A percentile compares a stretch with the other conserved stretches of the same genome.
Evolutionary conservation across 1,140 invertebrate genomes (phyloP).

Genomic region (Mylabris phalerata): DNA sequence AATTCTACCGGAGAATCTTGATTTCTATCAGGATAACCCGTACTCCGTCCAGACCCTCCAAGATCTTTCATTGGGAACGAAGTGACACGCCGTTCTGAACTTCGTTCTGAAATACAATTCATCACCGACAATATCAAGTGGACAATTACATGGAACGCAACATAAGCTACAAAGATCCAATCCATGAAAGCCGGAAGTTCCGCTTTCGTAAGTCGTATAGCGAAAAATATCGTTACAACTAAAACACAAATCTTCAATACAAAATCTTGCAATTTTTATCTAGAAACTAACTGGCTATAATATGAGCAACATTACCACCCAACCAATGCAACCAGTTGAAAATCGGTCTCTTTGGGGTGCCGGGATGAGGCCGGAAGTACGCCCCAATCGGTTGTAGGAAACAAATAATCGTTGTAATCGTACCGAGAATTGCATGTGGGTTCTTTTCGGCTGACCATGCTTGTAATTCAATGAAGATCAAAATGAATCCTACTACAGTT

Average conservation of each 20-base stretch:
- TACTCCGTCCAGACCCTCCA: slow-evolving; percentile 52
- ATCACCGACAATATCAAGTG: slow-evolving; percentile 86
- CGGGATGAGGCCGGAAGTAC: slow-evolving; percentile 78
- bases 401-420: slow-evolving; percentile 68
- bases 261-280: background rate
- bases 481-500: slow-evolving; percentile 67
- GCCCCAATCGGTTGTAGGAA: slow-evolving; percentile 84
- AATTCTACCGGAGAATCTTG: slow-evolving; percentile 65
- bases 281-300: slow-evolving; percentile 71
- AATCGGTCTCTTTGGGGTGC: slow-evolving; percentile 66
- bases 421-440: slow-evolving; percentile 75
- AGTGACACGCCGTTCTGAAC: slow-evolving; percentile 63
- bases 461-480: slow-evolving; percentile 78
- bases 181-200: slow-evolving; percentile 79
- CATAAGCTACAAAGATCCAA: slow-evolving; percentile 81
- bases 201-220: slow-evolving; percentile 75
- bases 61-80: slow-evolving; percentile 80
- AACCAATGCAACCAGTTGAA: slow-evolving; percentile 97
- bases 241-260: slow-evolving; percentile 36
- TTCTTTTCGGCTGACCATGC: slow-evolving; percentile 67
- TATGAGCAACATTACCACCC: slow-evolving; percentile 86
- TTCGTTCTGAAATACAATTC: slow-evolving; percentile 64
- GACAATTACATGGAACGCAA: slow-evolving; percentile 80
- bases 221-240: slow-evolving; percentile 92
- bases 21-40: slow-evolving; percentile 56